phyloP scores from a whole-genome alignment of 2,113 vertebrate genomes.

The Nyctereutes procyonoides region DNA sequence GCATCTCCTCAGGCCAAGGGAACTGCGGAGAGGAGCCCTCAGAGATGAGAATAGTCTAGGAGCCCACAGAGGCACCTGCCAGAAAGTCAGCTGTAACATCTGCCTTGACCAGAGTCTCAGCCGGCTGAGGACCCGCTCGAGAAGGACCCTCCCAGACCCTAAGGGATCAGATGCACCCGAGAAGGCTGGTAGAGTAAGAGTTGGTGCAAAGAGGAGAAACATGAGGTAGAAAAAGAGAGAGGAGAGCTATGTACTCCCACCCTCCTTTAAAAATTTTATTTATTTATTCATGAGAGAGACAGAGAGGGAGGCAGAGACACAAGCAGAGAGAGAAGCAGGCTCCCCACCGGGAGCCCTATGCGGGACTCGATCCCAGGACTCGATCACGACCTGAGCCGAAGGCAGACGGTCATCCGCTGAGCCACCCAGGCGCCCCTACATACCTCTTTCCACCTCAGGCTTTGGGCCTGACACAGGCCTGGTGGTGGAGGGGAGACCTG shows the following conservation, averaged over 20 bases:
- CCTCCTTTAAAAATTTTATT: too few relatives aligned
- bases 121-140: not conserved
- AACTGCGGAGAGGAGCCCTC: not conserved
- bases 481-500: too few relatives aligned
- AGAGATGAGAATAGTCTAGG: too few relatives aligned
- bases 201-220: not conserved
- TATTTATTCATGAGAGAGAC: too few relatives aligned
- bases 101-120: not conserved
- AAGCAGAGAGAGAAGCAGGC: too few relatives aligned
- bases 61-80: fast-evolving
- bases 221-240: not conserved
- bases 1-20: not conserved
- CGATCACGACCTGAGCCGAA: too few relatives aligned
- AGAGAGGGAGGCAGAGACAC: too few relatives aligned
- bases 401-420: too few relatives aligned
- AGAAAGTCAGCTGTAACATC: not conserved
- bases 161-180: not conserved
- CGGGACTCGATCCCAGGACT: too few relatives aligned
- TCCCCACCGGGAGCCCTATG: too few relatives aligned
- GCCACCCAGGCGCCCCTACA: too few relatives aligned
- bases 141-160: not conserved
- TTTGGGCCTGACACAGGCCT: not conserved
- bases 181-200: not conserved
- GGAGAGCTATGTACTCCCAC: not conserved
- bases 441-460: not conserved